A percentile compares a stretch with the other conserved stretches of the same genome.
phyloP scores from a whole-genome alignment of 2,888 invertebrate genomes.

The Tyria jacobaeae region DNA sequence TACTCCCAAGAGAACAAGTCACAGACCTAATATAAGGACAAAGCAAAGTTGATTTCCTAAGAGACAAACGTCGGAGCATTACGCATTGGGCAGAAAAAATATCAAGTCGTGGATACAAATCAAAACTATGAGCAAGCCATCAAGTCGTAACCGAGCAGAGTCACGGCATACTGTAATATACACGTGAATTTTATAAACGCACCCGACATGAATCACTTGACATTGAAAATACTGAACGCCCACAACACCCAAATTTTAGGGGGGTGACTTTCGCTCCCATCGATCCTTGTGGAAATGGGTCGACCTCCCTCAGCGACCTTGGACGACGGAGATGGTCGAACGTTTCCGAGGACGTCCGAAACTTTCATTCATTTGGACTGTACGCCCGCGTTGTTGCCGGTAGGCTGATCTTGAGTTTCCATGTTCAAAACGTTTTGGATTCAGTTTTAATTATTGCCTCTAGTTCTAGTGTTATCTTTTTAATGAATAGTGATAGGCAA shows the following conservation, averaged over 20 bases:
- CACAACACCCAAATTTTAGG: slow-evolving; percentile 68
- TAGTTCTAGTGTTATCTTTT: slow-evolving; percentile 57
- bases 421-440: slow-evolving; percentile 40
- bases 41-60: slow-evolving; percentile 30
- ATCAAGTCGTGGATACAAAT: slow-evolving; percentile 39
- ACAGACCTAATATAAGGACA: slow-evolving; percentile 24
- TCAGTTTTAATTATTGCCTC: too few species aligned
- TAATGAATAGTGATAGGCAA: slow-evolving; percentile 29
- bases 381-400: slow-evolving; percentile 56
- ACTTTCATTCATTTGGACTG: slow-evolving; percentile 74
- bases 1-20: slow-evolving; percentile 13
- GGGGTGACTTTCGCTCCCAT: slow-evolving; percentile 76
- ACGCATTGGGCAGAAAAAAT: slow-evolving; percentile 21
- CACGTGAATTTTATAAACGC: slow-evolving; percentile 61
- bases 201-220: slow-evolving; percentile 76
- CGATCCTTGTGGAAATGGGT: slow-evolving; percentile 82
- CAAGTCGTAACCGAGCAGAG: slow-evolving; percentile 57
- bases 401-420: slow-evolving; percentile 44
- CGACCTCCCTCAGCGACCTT: slow-evolving; percentile 74
- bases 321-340: slow-evolving; percentile 70
- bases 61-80: slow-evolving; percentile 26
- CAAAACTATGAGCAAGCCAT: slow-evolving; percentile 40
- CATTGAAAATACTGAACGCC: slow-evolving; percentile 79
- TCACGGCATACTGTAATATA: slow-evolving; percentile 75
- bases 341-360: slow-evolving; percentile 69